Conservation (phyloP, 2,797 vertebrate genomes). For the Lycodopsis pacificus region DNA sequence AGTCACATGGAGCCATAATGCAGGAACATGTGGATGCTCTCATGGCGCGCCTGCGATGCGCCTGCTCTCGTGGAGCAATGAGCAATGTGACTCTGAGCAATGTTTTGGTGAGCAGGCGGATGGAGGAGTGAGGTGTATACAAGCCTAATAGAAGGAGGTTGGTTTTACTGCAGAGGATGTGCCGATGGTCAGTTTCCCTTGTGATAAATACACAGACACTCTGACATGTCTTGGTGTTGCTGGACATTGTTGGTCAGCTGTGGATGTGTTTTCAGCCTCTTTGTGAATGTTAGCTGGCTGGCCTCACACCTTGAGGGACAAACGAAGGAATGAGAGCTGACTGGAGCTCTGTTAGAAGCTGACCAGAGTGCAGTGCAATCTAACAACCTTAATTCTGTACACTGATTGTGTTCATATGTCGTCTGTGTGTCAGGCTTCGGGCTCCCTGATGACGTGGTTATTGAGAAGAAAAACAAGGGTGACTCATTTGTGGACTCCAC, state of each 20-base stretch:
- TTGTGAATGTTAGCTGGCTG: not conserved
- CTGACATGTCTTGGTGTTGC: not conserved
- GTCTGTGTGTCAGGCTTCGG: constrained; percentile 87
- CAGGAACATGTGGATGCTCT: not conserved
- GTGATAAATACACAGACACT: no score
- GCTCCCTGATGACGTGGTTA: constrained; percentile 92
- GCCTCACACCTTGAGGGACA: no score
- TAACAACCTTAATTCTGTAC: not conserved
- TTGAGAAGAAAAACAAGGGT: constrained; percentile 91
- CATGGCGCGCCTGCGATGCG: no score
- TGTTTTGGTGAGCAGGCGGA: no score
- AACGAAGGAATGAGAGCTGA: not conserved
- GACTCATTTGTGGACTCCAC: constrained; percentile 93
- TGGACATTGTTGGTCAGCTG: not conserved
- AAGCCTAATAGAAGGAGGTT: no score
- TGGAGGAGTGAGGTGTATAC: no score
- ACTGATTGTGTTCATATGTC: constrained; percentile 1
- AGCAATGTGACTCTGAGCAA: no score
- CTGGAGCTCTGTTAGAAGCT: not conserved
- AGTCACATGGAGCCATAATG: not conserved
- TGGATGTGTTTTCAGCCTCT: no score
- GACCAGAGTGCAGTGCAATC: not conserved
- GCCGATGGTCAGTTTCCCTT: no score
- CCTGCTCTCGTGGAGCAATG: no score
- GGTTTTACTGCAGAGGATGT: no score